Percentiles rank a stretch among this genome's conserved stretches.
Evolutionary conservation across 2,888 invertebrate genomes (phyloP).

Genomic region (Girardia tigrina): DNA sequence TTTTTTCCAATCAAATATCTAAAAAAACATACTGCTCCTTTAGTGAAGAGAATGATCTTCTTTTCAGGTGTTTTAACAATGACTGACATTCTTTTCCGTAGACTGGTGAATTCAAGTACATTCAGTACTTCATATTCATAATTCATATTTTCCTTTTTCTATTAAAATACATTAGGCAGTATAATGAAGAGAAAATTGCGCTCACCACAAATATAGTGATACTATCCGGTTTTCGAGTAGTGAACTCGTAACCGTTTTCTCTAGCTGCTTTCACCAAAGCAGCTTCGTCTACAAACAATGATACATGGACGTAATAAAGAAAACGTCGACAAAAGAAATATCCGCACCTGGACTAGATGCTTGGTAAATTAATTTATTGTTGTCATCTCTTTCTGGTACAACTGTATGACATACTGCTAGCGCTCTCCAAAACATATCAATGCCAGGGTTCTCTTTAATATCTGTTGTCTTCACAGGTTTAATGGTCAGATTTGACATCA

Average conservation of each 20-base stretch:
- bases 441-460: conserved; percentile 39
- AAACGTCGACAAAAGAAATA: background rate
- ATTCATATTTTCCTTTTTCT: conserved; percentile 56
- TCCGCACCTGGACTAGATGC: conserved; percentile 77
- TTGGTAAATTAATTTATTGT: conserved; percentile 59
- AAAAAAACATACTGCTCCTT: conserved; percentile 67
- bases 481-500: conserved; percentile 39
- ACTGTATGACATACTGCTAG: conserved; percentile 97
- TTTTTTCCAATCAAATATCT: no score
- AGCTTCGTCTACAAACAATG: conserved; percentile 64
- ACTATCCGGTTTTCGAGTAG: conserved; percentile 69
- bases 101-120: conserved; percentile 77
- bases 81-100: conserved; percentile 88
- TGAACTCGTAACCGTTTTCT: conserved; percentile 72
- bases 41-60: conserved; percentile 55
- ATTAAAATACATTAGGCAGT: no score
- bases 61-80: conserved; percentile 71
- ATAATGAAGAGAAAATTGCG: no score
- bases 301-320: no score
- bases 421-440: conserved; percentile 69
- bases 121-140: conserved; percentile 66
- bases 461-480: conserved; percentile 41
- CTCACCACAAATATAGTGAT: conserved; percentile 61
- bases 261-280: conserved; percentile 84
- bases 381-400: conserved; percentile 48